phyloP scores from a whole-genome alignment of 2,888 invertebrate species.

The Drosophila vallismaia region DNA sequence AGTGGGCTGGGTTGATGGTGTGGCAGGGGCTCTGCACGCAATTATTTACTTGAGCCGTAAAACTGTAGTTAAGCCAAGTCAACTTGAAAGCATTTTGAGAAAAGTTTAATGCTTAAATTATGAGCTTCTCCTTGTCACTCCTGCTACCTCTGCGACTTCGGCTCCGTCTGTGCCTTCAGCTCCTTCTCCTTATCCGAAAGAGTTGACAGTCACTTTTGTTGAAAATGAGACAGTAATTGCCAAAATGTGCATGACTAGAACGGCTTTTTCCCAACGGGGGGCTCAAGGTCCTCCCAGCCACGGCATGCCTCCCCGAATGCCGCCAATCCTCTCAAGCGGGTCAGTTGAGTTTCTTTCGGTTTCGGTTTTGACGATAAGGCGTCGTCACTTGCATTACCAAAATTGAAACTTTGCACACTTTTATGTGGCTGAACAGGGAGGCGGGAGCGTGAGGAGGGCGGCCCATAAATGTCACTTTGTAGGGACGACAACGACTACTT shows the following conservation, averaged over 20 bases:
- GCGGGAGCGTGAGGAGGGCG: conserved; percentile 2
- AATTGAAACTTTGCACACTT: conserved; percentile 66
- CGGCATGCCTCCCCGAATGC: neutral
- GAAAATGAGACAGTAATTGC: conserved; percentile 76
- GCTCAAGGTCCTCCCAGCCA: conserved; percentile 9
- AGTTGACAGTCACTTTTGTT: conserved; percentile 74
- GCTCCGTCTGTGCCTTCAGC: neutral
- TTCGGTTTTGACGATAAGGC: conserved; percentile 54
- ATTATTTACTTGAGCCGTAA: conserved; percentile 80
- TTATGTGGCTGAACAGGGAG: conserved; percentile 33
- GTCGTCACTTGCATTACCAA: conserved; percentile 61
- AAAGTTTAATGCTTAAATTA: conserved; percentile 79
- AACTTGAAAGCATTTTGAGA: conserved; percentile 79
- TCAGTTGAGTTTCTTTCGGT: conserved; percentile 43
- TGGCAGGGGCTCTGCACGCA: conserved; percentile 52
- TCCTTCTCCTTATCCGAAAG: conserved; percentile 33
- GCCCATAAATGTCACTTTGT: conserved; percentile 66
- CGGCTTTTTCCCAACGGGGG: conserved; percentile 36
- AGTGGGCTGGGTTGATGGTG: conserved; percentile 13
- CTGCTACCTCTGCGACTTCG: conserved; percentile 5
- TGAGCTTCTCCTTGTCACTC: conserved; percentile 58
- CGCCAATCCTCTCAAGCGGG: conserved; percentile 8
- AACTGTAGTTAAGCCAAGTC: conserved; percentile 80
- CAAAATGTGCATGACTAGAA: conserved; percentile 68
- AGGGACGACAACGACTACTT: conserved; percentile 66